Percentiles rank a stretch among this genome's conserved stretches.
phyloP scores from a whole-genome alignment of 2,888 invertebrate genomes.

The Pilophorus perplexus region DNA sequence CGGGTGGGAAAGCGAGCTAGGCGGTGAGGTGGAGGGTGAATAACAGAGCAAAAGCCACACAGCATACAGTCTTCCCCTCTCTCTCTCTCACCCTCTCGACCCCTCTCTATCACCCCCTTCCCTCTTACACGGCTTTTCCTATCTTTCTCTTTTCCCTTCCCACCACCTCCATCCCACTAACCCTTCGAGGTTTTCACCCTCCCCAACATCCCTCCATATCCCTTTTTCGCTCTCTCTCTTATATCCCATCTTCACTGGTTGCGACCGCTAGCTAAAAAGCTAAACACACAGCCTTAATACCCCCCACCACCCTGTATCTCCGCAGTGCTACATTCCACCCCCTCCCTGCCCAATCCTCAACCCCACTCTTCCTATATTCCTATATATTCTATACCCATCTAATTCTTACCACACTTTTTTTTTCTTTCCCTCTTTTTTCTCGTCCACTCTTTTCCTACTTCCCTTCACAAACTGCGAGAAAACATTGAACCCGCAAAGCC shows the following conservation, averaged over 20 bases:
- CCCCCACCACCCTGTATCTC: constrained; percentile 41
- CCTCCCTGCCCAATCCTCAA: not conserved
- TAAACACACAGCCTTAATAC: constrained; percentile 47
- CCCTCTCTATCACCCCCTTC: constrained; percentile 1
- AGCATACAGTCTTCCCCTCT: constrained; percentile 43
- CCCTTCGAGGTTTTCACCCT: not conserved
- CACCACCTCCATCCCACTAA: constrained; percentile 2
- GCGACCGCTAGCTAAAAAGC: constrained; percentile 45
- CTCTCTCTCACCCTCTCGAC: constrained; percentile 12
- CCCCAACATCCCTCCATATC: not conserved
- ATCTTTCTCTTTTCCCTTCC: constrained; percentile 14
- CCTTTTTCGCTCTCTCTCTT: constrained; percentile 40
- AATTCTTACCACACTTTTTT: constrained; percentile 13
- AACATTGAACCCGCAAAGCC: constrained; percentile 34
- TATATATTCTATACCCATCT: constrained; percentile 28
- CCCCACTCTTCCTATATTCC: constrained; percentile 26
- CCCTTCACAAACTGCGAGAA: constrained; percentile 23
- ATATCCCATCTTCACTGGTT: constrained; percentile 42
- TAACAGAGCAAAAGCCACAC: constrained; percentile 47
- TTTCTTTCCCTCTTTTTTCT: not conserved
- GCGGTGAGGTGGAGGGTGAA: constrained; percentile 41
- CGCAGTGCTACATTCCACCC: constrained; percentile 33
- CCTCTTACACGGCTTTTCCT: not conserved
- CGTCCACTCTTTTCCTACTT: not conserved
- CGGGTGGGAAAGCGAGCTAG: constrained; percentile 10